phyloP scores from a whole-genome alignment of 2,113 vertebrate genomes.

The Aleadryas rufinucha region DNA sequence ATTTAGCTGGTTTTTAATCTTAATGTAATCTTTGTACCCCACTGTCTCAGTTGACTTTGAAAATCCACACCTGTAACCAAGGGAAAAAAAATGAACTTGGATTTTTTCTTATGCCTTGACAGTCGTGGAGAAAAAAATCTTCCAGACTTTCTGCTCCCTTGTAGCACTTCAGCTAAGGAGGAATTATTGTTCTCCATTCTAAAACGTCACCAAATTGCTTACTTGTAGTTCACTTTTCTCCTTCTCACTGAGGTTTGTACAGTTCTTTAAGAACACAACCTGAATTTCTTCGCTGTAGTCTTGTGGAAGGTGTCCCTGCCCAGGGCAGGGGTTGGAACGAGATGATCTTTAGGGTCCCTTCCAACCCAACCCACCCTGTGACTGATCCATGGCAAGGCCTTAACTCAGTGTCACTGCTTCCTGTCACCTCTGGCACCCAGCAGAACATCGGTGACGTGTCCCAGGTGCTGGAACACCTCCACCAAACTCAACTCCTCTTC shows the following conservation, averaged over 20 bases:
- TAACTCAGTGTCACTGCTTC: not conserved
- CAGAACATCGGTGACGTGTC: rapidly evolving
- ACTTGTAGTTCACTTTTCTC: not conserved
- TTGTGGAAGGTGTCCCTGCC: not conserved
- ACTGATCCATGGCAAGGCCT: not conserved
- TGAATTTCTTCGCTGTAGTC: not conserved
- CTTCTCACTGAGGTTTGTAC: not conserved
- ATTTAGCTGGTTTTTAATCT: not conserved
- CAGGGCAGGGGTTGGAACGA: rapidly evolving
- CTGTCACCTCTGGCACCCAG: not conserved
- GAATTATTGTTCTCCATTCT: not conserved
- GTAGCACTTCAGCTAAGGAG: not conserved
- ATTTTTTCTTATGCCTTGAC: not conserved
- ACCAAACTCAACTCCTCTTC: not conserved
- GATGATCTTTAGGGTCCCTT: not conserved
- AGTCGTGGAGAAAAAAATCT: not conserved
- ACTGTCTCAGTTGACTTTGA: not conserved
- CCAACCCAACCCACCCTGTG: not conserved
- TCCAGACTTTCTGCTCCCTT: not conserved
- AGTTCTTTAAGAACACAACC: not conserved
- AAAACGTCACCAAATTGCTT: not conserved
- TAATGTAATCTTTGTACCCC: not conserved
- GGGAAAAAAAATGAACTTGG: not conserved
- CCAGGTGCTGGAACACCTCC: not conserved
- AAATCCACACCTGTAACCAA: not conserved